Evolutionary conservation across 2,113 vertebrate genomes (phyloP).

Genomic region (Corythornis vintsioides): DNA sequence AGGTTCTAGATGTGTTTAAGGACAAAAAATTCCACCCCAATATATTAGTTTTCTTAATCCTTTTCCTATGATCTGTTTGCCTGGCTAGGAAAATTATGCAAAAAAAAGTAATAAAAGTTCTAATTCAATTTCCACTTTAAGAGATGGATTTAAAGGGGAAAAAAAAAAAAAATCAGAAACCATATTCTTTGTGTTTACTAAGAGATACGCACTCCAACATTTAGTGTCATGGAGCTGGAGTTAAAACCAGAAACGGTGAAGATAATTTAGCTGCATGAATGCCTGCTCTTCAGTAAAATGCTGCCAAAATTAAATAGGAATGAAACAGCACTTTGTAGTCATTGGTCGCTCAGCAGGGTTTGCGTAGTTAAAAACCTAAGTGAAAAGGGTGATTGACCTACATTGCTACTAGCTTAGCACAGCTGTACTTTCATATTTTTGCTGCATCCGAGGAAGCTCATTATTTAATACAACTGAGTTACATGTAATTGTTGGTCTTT

Average conservation of each 20-base stretch:
- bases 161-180: neutral
- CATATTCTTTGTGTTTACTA: conserved; percentile 66
- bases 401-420: conserved; percentile 72
- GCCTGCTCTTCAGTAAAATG: conserved; percentile 72
- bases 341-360: conserved; percentile 74
- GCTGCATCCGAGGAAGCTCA: conserved; percentile 68
- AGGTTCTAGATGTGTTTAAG: neutral
- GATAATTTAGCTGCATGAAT: conserved; percentile 75
- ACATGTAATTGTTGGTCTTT: conserved; percentile 57
- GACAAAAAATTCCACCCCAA: neutral
- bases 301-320: conserved; percentile 77
- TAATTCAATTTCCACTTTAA: conserved; percentile 67
- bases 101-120: conserved; percentile 51
- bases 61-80: conserved; percentile 1
- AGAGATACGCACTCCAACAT: conserved; percentile 56
- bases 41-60: neutral
- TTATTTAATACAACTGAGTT: conserved; percentile 76
- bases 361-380: conserved; percentile 76
- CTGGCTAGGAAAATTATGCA: conserved; percentile 49
- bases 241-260: conserved; percentile 63
- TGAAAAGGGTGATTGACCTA: conserved; percentile 78
- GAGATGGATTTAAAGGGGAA: neutral
- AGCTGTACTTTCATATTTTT: conserved; percentile 74
- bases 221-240: conserved; percentile 62
- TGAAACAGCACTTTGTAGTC: conserved; percentile 77